These are phyloP conservation scores for Turritopsis rubra DNA, from an alignment of 30 jellyfish, hydroid and myxozoan genomes.

Conservation along the genomic window DNA sequence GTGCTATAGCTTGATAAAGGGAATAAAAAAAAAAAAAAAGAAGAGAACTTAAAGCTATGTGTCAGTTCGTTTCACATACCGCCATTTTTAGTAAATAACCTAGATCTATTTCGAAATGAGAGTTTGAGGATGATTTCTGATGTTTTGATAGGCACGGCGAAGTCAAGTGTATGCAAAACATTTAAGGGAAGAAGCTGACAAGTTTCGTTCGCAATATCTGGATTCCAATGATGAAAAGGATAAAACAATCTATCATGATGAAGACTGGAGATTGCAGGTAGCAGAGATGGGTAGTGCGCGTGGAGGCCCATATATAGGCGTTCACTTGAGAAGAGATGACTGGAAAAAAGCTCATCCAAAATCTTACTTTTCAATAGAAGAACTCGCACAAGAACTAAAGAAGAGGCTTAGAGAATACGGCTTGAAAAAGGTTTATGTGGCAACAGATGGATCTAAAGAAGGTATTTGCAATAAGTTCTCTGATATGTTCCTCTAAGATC, in stretches of 20 bases:
- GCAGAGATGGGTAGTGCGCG: background rate
- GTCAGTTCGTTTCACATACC: no score
- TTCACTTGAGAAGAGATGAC: background rate
- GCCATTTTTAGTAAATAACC: background rate
- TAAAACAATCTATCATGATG: background rate
- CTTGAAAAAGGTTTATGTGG: background rate
- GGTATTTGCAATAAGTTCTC: background rate
- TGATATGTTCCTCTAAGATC: background rate
- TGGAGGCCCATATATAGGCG: constrained; percentile 4
- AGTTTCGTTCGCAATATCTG: background rate
- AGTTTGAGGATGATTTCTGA: background rate
- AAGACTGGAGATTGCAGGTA: background rate
- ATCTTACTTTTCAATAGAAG: background rate
- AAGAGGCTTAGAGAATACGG: background rate
- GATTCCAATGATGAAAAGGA: constrained; percentile 9
- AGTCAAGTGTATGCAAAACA: constrained; percentile 8
- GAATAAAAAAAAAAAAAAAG: no score
- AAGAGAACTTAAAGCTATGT: no score
- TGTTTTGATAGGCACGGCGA: background rate
- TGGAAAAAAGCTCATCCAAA: background rate
- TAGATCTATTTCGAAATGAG: no score
- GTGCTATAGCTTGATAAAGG: no score
- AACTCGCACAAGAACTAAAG: background rate
- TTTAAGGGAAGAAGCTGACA: background rate
- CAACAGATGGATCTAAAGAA: constrained; percentile 1